Percentiles rank a stretch among this genome's conserved stretches.
These are phyloP conservation scores for Hirtodrosophila histrioides DNA, from an alignment of 2,888 invertebrate species.

Conservation along the genomic window DNA sequence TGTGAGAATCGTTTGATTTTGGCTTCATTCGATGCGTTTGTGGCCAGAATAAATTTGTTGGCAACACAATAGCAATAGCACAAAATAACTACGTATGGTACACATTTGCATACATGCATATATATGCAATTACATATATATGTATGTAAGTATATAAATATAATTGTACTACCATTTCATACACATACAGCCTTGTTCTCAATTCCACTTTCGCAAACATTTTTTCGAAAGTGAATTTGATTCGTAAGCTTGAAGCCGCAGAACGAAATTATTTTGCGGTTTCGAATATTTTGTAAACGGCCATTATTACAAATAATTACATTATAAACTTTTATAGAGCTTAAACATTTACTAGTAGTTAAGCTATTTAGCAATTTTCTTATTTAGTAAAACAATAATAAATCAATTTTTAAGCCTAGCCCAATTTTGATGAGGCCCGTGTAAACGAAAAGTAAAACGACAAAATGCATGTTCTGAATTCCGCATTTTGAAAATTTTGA, in stretches of 20 bases:
- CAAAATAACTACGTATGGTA: conserved; percentile 4
- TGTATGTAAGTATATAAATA: conserved; percentile 5
- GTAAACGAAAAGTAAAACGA: too few relatives aligned
- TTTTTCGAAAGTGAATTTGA: not conserved
- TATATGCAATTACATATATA: not conserved
- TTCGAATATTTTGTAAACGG: too few relatives aligned
- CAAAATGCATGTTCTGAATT: too few relatives aligned
- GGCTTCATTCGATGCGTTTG: conserved; percentile 52
- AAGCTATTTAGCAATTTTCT: not conserved
- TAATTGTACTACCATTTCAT: conserved; percentile 6
- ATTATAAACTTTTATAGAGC: too few relatives aligned
- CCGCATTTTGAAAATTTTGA: too few relatives aligned
- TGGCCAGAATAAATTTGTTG: conserved; percentile 36
- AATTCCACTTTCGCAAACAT: not conserved
- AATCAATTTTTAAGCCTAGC: too few relatives aligned
- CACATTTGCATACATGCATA: not conserved
- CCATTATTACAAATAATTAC: not conserved
- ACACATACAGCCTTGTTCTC: not conserved
- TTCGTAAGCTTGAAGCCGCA: too few relatives aligned
- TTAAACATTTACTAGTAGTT: too few relatives aligned
- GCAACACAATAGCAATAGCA: conserved; percentile 13
- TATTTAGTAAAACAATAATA: too few relatives aligned
- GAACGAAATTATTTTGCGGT: too few relatives aligned
- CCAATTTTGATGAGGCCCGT: too few relatives aligned
- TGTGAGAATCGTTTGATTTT: conserved; percentile 67